Evolutionary conservation across 1,140 invertebrate species (phyloP).

Genomic region (Dufourea novaeangliae): DNA sequence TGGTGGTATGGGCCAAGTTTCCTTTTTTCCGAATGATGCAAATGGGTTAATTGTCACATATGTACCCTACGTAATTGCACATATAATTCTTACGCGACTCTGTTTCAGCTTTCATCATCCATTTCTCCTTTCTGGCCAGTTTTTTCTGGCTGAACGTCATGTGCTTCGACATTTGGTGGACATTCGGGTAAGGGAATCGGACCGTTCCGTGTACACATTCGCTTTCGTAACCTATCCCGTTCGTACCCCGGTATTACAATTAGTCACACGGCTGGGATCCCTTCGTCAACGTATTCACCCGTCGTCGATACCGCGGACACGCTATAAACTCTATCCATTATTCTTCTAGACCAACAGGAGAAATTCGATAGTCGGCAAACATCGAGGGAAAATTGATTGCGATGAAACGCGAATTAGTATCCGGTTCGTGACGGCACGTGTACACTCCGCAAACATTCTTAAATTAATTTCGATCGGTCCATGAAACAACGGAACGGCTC

Average conservation of each 20-base stretch:
- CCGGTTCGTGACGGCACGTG: conserved; percentile 60
- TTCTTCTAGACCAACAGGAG: not conserved
- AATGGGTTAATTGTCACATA: too few relatives aligned
- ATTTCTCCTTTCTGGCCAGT: conserved; percentile 92
- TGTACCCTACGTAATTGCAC: too few relatives aligned
- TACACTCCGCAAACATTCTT: conserved; percentile 46
- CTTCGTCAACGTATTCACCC: too few relatives aligned
- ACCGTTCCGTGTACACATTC: conserved; percentile 28
- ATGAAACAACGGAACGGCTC: conserved; percentile 6
- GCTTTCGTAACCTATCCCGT: too few relatives aligned
- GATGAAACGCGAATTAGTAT: conserved; percentile 65
- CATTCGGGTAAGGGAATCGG: conserved; percentile 86
- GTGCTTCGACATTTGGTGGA: conserved; percentile 94
- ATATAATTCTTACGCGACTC: not conserved
- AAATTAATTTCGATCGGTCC: conserved; percentile 64
- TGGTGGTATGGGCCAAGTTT: too few relatives aligned
- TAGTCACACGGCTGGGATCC: too few relatives aligned
- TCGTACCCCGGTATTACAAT: too few relatives aligned
- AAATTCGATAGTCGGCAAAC: conserved; percentile 65
- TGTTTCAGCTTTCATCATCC: conserved; percentile 88
- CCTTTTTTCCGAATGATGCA: too few relatives aligned
- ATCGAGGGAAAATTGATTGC: conserved; percentile 55
- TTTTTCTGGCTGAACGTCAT: conserved; percentile 96
- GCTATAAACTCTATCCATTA: not conserved
- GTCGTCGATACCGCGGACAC: not conserved